Evolutionary conservation across 2,797 vertebrate species (phyloP).

Genomic region (Fundulus diaphanus): DNA sequence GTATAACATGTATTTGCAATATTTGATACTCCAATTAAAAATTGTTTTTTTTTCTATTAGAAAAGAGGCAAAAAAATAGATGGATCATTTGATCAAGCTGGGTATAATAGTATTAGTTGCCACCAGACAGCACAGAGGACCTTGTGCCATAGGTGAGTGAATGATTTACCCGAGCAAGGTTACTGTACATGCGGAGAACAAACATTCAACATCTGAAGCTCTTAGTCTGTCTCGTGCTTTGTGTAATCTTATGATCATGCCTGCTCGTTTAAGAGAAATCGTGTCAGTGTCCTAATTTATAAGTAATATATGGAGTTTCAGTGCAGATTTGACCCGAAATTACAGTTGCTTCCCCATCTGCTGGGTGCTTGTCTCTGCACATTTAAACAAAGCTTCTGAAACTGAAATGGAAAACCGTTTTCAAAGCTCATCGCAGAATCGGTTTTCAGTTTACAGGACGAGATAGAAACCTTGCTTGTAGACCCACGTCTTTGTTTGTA

Average conservation of each 20-base stretch:
- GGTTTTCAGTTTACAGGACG: background rate
- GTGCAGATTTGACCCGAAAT: conserved; percentile 4
- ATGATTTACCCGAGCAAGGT: conserved; percentile 72
- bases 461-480: background rate
- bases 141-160: conserved; percentile 52
- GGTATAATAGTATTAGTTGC: conserved; percentile 21
- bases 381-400: conserved; percentile 13
- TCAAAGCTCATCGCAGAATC: conserved; percentile 3
- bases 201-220: conserved; percentile 48
- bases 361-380: background rate
- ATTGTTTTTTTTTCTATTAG: background rate
- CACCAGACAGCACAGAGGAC: conserved; percentile 52
- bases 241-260: conserved; percentile 33
- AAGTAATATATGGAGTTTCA: conserved; percentile 32
- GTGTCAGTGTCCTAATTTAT: conserved; percentile 47
- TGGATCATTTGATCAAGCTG: background rate
- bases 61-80: background rate
- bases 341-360: conserved; percentile 15
- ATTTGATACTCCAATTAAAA: background rate
- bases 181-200: conserved; percentile 65
- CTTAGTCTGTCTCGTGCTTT: conserved; percentile 31
- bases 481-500: background rate
- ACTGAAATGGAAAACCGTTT: conserved; percentile 13
- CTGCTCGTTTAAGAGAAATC: conserved; percentile 40
- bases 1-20: background rate